Evolutionary conservation across 53 echinoderm and acorn worm species (phyloP).

Genomic region (Patiria pectinifera): DNA sequence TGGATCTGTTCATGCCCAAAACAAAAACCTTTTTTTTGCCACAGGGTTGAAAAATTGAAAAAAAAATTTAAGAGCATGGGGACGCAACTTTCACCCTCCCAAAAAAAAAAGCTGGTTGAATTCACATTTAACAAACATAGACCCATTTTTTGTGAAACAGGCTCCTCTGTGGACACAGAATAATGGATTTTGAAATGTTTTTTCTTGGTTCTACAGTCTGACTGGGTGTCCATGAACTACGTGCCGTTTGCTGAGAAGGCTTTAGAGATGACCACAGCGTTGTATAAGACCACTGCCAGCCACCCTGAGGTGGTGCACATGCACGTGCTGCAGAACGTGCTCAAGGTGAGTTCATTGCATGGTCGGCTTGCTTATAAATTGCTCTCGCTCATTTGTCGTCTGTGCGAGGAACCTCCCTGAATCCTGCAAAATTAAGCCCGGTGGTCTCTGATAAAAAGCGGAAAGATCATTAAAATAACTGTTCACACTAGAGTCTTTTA

Average conservation of each 20-base stretch:
- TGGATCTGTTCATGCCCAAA: too few species aligned
- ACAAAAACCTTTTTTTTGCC: too few species aligned
- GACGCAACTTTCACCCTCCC: too few species aligned
- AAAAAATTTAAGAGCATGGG: too few species aligned
- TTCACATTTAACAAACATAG: too few species aligned
- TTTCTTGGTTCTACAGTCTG: conserved; percentile 71
- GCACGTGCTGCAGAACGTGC: conserved; percentile 93
- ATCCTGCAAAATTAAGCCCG: too few species aligned
- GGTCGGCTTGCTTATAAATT: background rate
- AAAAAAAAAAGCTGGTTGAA: too few species aligned
- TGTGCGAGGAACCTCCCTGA: too few species aligned
- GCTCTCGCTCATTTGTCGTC: background rate
- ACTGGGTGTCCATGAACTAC: conserved; percentile 99
- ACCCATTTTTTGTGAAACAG: background rate
- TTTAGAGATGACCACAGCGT: conserved; percentile 77
- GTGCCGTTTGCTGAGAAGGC: conserved; percentile 99
- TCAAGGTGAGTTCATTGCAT: conserved; percentile 71
- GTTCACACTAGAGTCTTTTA: too few species aligned
- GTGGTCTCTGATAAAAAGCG: too few species aligned
- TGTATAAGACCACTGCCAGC: conserved; percentile 90
- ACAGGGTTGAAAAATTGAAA: too few species aligned
- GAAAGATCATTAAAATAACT: too few species aligned
- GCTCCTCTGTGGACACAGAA: background rate
- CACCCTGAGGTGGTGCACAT: conserved; percentile 86
- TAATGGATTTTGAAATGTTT: background rate